Base-by-base conservation (phyloP, 2,797 vertebrate species). In the Sciaenops ocellatus region DNA sequence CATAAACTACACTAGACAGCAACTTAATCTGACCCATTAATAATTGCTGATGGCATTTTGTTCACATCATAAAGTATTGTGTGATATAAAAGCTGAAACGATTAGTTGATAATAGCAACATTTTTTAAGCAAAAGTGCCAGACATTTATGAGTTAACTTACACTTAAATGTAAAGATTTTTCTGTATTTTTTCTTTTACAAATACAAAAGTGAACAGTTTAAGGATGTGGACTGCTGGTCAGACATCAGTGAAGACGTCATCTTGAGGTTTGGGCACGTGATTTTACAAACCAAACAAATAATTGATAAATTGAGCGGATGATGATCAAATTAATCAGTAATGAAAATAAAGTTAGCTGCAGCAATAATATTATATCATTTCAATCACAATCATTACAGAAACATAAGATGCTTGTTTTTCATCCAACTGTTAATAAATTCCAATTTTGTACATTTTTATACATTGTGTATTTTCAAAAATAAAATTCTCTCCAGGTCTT, bases 1-100 rank as follows among this genome's bases (percentile, higher is more conserved):
- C 16, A 82, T 22, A 67, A 67, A 76, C 59, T 51, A 44, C 8
- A 57, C 56, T 3, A 22, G 15, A 64, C 65, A 65, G 60, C 52
- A 50, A 57, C 57, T 69, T 47, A 69, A 20, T 56, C 12, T 65
- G 48, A 56, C 18, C 50, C 0, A 47, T 55, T 64, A 10, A 26
- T 61, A 44, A 51, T 9, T 67, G 9, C n/a, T 51, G 17, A 63
- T 28, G 47, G 5, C 8, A 61, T 47, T 79, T 62, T 28, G 3
- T 44, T 72, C 42, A 52, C 3, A 52, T 66, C 13, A 34, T 18
- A 7, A 42, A 44, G 6, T 12, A 22, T 0, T 30, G 22, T 52
- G n/a, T 50, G 20, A 42, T 8, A 42, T n/a, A 34, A 46, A 41
- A 47, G 18, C 50, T 59, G 15, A 30, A 64, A 60, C 4, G 0